Evolutionary conservation across 2,888 invertebrate genomes (phyloP), one percentile per base, ranked within the genome.

Genomic region (Lucinisca nassula): DNA sequence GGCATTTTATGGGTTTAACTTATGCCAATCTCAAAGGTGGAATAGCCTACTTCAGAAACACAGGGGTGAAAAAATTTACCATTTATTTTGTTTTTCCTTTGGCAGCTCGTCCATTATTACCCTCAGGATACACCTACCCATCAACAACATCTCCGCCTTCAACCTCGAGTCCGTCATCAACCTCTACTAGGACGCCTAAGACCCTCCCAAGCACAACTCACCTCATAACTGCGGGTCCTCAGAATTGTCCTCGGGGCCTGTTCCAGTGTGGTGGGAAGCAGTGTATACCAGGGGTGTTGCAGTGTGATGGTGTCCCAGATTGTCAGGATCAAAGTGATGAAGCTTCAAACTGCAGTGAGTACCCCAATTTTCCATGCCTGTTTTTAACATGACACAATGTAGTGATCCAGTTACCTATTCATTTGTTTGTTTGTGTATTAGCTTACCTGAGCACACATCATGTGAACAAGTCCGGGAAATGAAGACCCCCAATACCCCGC

Each of bases 281-380:
- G 37, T 94, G 94, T 90, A 90, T 94, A 17, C 79, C 92, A 0
- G 93, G 88, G 10, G 80, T 92, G n/a, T 80, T 90, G 38, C 85
- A 89, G 40, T 94, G 94, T 93, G 94, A 94, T 83, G 91, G 92
- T 12, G 87, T 93, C 0, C 45, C 35, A 0, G 94, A 94, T 73
- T 94, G 94, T 85, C 51, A 73, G 2, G 93, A 94, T 70, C 85
- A 88, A 1, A 86, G 90, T 24, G 94, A 94, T 87, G 94, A 94
- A 90, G 77, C 77, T 30, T 73, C 72, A 27, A 45, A 55, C 49
- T 79, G 82, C 74, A 51, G 85, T 85, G 75, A 81, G 85, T 85
- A 45, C n/a, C 3, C n/a, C n/a, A n/a, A n/a, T n/a, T n/a, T n/a
- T n/a, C n/a, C n/a, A n/a, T n/a, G n/a, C n/a, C n/a, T n/a, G n/a